Percentiles rank a stretch among this genome's conserved stretches.
These are phyloP conservation scores for Leucophora obtusa DNA, from an alignment of 2,888 invertebrate species.

Conservation along the genomic window DNA sequence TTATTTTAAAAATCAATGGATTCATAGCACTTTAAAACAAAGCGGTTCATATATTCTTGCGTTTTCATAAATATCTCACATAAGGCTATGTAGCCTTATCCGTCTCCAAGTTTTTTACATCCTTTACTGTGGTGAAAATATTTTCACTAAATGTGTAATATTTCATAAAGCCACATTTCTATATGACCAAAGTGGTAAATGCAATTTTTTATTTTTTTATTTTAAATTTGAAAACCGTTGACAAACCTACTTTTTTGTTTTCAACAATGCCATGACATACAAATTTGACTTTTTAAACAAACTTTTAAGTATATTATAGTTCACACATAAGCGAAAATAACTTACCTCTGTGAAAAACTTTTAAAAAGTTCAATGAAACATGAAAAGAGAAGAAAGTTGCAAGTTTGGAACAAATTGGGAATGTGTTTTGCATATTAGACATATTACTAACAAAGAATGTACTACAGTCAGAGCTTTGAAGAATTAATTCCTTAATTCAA, in stretches of 20 bases:
- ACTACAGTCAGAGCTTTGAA: too few relatives aligned
- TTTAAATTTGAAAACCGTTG: not conserved
- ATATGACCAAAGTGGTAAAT: too few relatives aligned
- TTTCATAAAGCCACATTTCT: too few relatives aligned
- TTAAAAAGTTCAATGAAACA: not conserved
- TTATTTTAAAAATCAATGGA: too few relatives aligned
- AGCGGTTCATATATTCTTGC: too few relatives aligned
- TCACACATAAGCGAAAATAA: not conserved
- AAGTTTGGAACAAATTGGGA: slow-evolving; percentile 10
- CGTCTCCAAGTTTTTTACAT: too few relatives aligned
- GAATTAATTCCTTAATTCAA: too few relatives aligned
- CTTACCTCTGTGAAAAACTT: slow-evolving; percentile 16
- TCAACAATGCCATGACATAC: not conserved
- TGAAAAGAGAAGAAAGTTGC: slow-evolving; percentile 13
- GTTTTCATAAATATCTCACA: too few relatives aligned
- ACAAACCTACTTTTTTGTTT: not conserved
- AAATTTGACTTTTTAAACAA: slow-evolving; percentile 25
- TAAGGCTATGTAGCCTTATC: too few relatives aligned
- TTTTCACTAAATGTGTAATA: too few relatives aligned
- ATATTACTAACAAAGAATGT: not conserved
- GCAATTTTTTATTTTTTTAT: not conserved
- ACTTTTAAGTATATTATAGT: slow-evolving; percentile 12
- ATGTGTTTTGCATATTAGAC: not conserved
- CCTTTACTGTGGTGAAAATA: too few relatives aligned
- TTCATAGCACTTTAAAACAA: too few relatives aligned